Percentiles rank a stretch among this genome's conserved stretches.
These are phyloP conservation scores for Verasper variegatus DNA, from an alignment of 2,113 vertebrate species.

Conservation along the genomic window DNA sequence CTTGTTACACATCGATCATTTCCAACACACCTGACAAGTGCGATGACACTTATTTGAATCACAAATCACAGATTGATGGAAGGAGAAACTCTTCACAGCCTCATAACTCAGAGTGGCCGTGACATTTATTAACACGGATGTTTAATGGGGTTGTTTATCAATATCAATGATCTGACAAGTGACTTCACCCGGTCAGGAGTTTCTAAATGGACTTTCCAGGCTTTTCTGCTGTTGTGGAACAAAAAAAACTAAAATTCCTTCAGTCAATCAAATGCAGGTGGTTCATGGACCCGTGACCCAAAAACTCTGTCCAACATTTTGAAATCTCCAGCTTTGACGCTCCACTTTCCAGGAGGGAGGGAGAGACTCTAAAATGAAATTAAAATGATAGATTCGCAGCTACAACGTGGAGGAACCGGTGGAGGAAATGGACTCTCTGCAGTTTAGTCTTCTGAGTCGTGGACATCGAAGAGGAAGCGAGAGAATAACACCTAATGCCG, in stretches of 20 bases:
- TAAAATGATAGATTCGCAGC: conserved; percentile 8
- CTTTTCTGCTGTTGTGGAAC: conserved; percentile 10
- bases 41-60: background rate
- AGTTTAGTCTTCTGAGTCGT: background rate
- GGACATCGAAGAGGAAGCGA: no score
- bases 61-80: background rate
- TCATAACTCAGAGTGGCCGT: conserved; percentile 7
- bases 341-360: background rate
- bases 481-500: no score
- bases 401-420: background rate
- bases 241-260: background rate
- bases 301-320: background rate
- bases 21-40: background rate
- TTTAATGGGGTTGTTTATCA: conserved; percentile 38
- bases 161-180: conserved; percentile 30
- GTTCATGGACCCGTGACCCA: conserved; percentile 1
- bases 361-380: conserved; percentile 19
- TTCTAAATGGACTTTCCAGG: conserved; percentile 34
- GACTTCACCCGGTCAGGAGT: conserved; percentile 27
- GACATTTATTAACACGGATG: conserved; percentile 1
- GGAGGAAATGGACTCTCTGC: background rate
- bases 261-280: background rate
- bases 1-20: background rate
- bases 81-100: background rate
- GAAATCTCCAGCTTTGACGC: background rate